phyloP scores from a whole-genome alignment of 2,888 invertebrate genomes.

The Sinhomidia bicolor region DNA sequence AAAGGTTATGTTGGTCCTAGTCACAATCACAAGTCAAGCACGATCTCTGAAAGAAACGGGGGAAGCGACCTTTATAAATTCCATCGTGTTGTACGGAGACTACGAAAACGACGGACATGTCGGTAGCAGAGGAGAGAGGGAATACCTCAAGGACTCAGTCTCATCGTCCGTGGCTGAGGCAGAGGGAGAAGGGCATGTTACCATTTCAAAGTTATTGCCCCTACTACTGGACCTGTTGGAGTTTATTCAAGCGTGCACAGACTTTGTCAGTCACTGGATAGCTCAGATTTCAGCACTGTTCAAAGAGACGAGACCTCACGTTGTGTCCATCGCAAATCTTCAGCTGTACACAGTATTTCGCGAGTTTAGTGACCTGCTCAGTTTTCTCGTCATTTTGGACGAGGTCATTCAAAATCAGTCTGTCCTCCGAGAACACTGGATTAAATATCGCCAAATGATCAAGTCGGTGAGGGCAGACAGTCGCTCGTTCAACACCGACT shows the following conservation, averaged over 20 bases:
- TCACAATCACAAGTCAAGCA: slow-evolving; percentile 75
- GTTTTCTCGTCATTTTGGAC: slow-evolving; percentile 86
- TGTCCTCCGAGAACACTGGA: slow-evolving; percentile 88
- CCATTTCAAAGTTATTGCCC: slow-evolving; percentile 83
- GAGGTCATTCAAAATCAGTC: slow-evolving; percentile 85
- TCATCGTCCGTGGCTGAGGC: slow-evolving; percentile 52
- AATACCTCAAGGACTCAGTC: not conserved
- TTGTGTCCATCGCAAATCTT: slow-evolving; percentile 79
- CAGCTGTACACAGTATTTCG: slow-evolving; percentile 79
- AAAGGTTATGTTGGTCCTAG: slow-evolving; percentile 78
- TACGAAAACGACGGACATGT: slow-evolving; percentile 48
- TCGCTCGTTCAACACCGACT: slow-evolving; percentile 84
- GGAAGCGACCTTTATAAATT: slow-evolving; percentile 63
- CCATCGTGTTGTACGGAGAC: slow-evolving; percentile 78
- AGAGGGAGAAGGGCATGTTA: slow-evolving; percentile 83
- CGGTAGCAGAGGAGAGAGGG: not conserved
- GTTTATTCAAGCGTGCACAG: slow-evolving; percentile 87
- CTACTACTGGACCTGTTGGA: slow-evolving; percentile 85
- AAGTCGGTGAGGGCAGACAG: slow-evolving; percentile 87
- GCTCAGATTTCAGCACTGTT: slow-evolving; percentile 88
- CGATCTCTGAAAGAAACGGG: slow-evolving; percentile 70
- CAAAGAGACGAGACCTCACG: slow-evolving; percentile 82
- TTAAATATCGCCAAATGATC: slow-evolving; percentile 88
- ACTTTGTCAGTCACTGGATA: slow-evolving; percentile 88
- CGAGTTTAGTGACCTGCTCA: slow-evolving; percentile 83